A percentile compares a stretch with the other conserved stretches of the same genome.
These are phyloP conservation scores for Rhincodon typus DNA, from an alignment of 2,797 vertebrate genomes.

Conservation along the genomic window DNA sequence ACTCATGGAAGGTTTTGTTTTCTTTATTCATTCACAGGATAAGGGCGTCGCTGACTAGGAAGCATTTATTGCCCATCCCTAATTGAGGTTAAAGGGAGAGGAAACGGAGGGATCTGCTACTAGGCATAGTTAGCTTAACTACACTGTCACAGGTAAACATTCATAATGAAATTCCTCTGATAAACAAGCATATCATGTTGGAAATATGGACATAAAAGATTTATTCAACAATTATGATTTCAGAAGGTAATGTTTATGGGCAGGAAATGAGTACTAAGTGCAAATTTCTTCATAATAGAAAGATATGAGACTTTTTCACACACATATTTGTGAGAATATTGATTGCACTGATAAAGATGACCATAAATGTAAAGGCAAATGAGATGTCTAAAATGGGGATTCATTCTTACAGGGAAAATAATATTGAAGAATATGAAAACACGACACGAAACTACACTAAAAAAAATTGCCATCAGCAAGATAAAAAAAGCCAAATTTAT, in stretches of 20 bases:
- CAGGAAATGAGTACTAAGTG: neutral
- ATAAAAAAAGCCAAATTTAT: neutral
- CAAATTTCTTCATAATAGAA: neutral
- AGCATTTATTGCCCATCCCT: no score
- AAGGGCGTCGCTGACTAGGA: no score
- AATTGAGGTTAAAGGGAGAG: neutral
- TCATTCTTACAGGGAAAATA: neutral
- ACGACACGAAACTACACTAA: neutral
- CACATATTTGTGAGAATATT: neutral
- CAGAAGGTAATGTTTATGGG: neutral
- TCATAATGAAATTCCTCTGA: neutral
- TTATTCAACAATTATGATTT: neutral
- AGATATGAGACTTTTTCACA: neutral
- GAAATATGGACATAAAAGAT: neutral
- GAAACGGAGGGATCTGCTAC: neutral
- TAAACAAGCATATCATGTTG: neutral
- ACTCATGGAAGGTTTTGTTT: neutral
- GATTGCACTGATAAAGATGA: neutral
- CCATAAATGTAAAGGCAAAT: neutral
- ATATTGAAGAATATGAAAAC: neutral
- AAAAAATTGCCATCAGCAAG: neutral
- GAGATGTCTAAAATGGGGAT: neutral
- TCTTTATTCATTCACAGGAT: no score
- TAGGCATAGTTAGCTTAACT: no score
- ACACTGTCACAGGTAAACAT: neutral